These are phyloP conservation scores for Pelodytes ibericus DNA, from an alignment of 2,797 vertebrate genomes.

Conservation along the genomic window DNA sequence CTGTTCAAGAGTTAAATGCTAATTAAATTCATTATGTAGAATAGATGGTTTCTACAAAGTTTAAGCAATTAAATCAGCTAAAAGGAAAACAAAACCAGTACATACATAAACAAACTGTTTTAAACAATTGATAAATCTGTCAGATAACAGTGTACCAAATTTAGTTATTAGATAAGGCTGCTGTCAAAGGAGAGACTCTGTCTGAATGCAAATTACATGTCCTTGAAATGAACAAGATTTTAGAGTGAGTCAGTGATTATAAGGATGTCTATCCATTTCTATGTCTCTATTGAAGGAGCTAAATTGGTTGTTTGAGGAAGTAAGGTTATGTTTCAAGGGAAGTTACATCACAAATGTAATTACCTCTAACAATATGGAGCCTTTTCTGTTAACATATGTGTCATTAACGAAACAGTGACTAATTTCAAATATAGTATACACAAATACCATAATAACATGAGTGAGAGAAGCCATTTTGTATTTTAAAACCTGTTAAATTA, in stretches of 20 bases:
- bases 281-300: not conserved
- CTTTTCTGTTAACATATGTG: no score
- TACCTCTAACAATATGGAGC: no score
- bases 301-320: not conserved
- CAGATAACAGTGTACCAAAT: constrained; percentile 17
- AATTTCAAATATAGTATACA: no score
- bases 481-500: no score
- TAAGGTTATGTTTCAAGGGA: not conserved
- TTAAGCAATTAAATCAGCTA: not conserved
- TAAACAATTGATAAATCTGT: constrained; percentile 20
- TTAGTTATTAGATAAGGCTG: constrained; percentile 21
- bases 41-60: not conserved
- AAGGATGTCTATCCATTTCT: not conserved
- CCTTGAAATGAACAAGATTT: not conserved
- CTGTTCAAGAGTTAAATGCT: not conserved
- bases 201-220: constrained; percentile 7
- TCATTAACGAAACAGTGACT: no score
- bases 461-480: no score
- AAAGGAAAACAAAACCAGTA: constrained; percentile 11
- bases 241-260: not conserved
- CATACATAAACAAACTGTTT: constrained; percentile 9
- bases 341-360: not conserved
- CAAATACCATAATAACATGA: no score
- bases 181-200: not conserved
- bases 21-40: constrained; percentile 41